Evolutionary conservation across 2,888 invertebrate species (phyloP), one percentile per base, ranked within the genome.

Genomic region (Hypena proboscidalis): DNA sequence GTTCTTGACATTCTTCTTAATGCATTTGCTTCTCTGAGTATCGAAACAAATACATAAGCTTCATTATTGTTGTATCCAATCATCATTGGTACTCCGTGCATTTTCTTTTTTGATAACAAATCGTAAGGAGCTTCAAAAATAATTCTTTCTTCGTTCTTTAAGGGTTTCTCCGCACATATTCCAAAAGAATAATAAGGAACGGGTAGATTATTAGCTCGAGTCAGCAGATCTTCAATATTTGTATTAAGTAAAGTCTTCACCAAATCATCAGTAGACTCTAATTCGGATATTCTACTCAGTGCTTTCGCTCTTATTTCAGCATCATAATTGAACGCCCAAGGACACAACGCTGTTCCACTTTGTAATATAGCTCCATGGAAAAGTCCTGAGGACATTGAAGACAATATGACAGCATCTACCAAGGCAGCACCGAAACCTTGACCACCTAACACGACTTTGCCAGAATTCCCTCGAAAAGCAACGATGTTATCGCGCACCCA

Each of bases 401-500:
- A 78, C 1, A 90, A 39, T 21, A 72, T 60, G 6, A 88, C 41
- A 1, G 80, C 77, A 49, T 90, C 89, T 0, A 80, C 81, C 44
- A 89, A 79, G 0, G 90, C 87, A 0, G 89, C 90, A 4, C 83
- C 90, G 17, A 84, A 77, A 9, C 90, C 66, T 45, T 90, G 87
- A 0, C 90, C 90, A 0, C 70, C 90, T 3, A 86, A 44, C 2
- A 84, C 74, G 1, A 89, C 78, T 37, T 74, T 78, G 2, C 79
- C 58, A 1, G 90, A 74, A 41, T 84, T 82, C n/a, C 90, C 90
- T 40, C 77, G 73, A 39, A 90, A 90, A 0, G 89, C 90, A 1
- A 81, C 69, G 3, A 90, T 86, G 46, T 90, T 90, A 41, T 90
- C 90, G 31, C 83, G 67, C 1, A 88, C 71, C 90, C 90, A 90